Conservation (phyloP, 2,888 invertebrate species). For the Lithosia quadra region DNA sequence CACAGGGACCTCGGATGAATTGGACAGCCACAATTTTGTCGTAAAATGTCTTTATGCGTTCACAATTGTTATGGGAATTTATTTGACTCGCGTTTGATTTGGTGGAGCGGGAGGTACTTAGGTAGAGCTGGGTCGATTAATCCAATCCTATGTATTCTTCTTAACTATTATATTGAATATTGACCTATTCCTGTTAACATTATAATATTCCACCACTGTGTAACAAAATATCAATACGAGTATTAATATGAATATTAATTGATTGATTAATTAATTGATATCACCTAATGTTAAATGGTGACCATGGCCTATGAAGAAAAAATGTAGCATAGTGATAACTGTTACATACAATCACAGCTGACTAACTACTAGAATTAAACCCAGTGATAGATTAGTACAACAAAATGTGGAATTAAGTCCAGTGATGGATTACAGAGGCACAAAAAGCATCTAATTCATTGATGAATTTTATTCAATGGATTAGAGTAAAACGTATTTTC, state of each 20-base stretch:
- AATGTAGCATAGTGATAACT: too few species aligned
- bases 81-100: slow-evolving; percentile 30
- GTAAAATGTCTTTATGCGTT: slow-evolving; percentile 52
- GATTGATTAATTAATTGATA: too few species aligned
- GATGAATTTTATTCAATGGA: slow-evolving; percentile 3
- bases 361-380: background rate
- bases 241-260: too few species aligned
- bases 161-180: background rate
- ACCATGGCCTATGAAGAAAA: background rate
- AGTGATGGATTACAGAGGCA: background rate
- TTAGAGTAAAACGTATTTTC: background rate
- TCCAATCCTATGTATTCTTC: background rate
- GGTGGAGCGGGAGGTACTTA: background rate
- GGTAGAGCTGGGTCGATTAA: background rate
- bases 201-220: too few species aligned
- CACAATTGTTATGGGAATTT: slow-evolving; percentile 47
- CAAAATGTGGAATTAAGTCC: slow-evolving; percentile 1
- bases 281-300: background rate
- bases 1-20: slow-evolving; percentile 45
- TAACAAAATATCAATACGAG: too few species aligned
- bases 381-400: background rate
- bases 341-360: too few species aligned
- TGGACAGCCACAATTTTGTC: slow-evolving; percentile 50
- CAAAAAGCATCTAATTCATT: background rate
- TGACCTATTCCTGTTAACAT: too few species aligned